Percentiles rank a stretch among this genome's conserved stretches.
Evolutionary conservation across 2,888 invertebrate genomes (phyloP).

Genomic region (Chrysodeixis includens): DNA sequence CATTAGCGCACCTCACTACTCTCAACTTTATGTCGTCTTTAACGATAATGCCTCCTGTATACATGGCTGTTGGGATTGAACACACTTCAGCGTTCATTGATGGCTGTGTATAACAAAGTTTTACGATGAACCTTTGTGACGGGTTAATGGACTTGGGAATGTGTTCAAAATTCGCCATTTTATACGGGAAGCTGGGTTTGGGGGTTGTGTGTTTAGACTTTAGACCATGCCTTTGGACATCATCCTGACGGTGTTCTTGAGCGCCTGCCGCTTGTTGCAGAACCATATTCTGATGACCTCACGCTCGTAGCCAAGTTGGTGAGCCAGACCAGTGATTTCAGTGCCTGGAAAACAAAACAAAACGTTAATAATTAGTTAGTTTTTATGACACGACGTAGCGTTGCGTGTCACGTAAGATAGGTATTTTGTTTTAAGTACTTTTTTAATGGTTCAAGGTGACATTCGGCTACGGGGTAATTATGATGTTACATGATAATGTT

Average conservation of each 20-base stretch:
- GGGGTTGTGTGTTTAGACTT: slow-evolving; percentile 55
- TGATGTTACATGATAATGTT: slow-evolving; percentile 1
- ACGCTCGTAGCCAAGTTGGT: slow-evolving; percentile 98
- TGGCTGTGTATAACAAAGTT: slow-evolving; percentile 44
- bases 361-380: slow-evolving; percentile 33
- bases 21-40: slow-evolving; percentile 31
- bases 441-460: slow-evolving; percentile 20
- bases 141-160: slow-evolving; percentile 40
- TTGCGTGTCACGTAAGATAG: slow-evolving; percentile 12
- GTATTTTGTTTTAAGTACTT: not conserved
- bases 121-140: slow-evolving; percentile 47
- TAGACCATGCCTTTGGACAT: slow-evolving; percentile 96
- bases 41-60: slow-evolving; percentile 29
- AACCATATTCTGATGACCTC: slow-evolving; percentile 99
- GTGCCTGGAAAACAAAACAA: slow-evolving; percentile 91
- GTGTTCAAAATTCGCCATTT: slow-evolving; percentile 34
- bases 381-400: slow-evolving; percentile 15
- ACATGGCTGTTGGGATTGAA: slow-evolving; percentile 39
- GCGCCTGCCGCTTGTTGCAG: slow-evolving; percentile 99
- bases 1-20: slow-evolving; percentile 65
- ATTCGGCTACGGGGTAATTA: slow-evolving; percentile 3
- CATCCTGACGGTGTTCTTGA: slow-evolving; percentile 99
- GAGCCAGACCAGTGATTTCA: slow-evolving; percentile 98
- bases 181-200: slow-evolving; percentile 26
- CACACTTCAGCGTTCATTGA: slow-evolving; percentile 40